Evolutionary conservation across 2,888 invertebrate genomes (phyloP).

Genomic region (Melanargia galathea): DNA sequence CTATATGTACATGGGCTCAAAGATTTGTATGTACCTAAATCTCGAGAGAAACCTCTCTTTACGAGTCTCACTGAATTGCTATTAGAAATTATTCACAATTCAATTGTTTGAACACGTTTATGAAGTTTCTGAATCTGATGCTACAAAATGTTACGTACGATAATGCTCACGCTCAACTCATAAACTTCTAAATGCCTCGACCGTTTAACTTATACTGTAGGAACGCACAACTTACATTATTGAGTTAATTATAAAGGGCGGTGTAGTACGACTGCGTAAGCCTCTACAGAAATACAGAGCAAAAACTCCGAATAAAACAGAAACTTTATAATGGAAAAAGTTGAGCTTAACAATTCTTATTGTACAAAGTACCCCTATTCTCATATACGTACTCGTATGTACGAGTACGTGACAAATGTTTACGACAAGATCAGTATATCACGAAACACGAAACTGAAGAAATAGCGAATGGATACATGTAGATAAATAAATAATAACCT

Average conservation of each 20-base stretch:
- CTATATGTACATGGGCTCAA: too few relatives aligned
- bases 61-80: too few relatives aligned
- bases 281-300: conserved; percentile 15
- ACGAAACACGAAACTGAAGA: too few relatives aligned
- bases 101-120: too few relatives aligned
- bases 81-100: too few relatives aligned
- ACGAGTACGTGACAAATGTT: not conserved
- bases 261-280: conserved; percentile 6
- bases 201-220: conserved; percentile 6
- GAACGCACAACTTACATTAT: conserved; percentile 13
- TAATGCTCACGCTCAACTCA: not conserved
- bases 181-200: conserved; percentile 5
- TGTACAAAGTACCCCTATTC: not conserved
- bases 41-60: too few relatives aligned
- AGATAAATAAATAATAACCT: too few relatives aligned
- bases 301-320: conserved; percentile 16
- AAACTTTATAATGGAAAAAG: conserved; percentile 26
- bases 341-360: conserved; percentile 11
- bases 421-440: too few relatives aligned
- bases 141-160: not conserved
- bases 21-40: too few relatives aligned
- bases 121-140: too few relatives aligned
- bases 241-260: conserved; percentile 16
- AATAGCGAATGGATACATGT: too few relatives aligned
- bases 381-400: not conserved